Conservation (phyloP, 2,888 invertebrate genomes). For the Cephonodes hylas region DNA sequence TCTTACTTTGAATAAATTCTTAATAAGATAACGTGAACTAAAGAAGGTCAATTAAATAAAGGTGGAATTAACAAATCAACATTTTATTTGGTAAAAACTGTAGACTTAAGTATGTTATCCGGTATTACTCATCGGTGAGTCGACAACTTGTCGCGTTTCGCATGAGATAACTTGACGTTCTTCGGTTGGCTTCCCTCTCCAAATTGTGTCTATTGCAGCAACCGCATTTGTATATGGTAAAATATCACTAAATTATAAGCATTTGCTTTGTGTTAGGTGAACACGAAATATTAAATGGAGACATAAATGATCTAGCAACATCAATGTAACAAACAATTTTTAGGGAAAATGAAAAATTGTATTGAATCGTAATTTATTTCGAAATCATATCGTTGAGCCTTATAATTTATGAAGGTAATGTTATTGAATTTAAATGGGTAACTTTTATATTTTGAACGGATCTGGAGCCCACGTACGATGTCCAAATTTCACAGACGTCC, state of each 20-base stretch:
- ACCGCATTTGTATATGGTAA: constrained; percentile 20
- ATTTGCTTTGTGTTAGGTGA: neutral
- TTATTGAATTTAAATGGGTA: neutral
- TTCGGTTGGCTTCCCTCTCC: constrained; percentile 46
- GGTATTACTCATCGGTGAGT: constrained; percentile 39
- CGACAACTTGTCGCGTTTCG: constrained; percentile 50
- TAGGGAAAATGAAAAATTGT: neutral
- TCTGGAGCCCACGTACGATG: neutral
- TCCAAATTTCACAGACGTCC: neutral
- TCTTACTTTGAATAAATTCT: no score
- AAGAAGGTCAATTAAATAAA: neutral
- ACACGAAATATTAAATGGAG: no score
- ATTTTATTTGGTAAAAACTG: constrained; percentile 7
- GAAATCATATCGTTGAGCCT: neutral
- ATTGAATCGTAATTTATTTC: neutral
- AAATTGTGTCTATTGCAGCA: constrained; percentile 37
- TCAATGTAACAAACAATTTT: neutral
- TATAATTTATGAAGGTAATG: neutral
- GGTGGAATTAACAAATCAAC: neutral
- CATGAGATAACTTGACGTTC: constrained; percentile 43
- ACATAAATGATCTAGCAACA: no score
- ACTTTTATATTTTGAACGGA: neutral
- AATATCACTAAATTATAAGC: neutral
- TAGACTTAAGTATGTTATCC: constrained; percentile 7
- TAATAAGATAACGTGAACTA: neutral